phyloP scores from a whole-genome alignment of 2,113 vertebrate genomes.

The Seriola quinqueradiata region DNA sequence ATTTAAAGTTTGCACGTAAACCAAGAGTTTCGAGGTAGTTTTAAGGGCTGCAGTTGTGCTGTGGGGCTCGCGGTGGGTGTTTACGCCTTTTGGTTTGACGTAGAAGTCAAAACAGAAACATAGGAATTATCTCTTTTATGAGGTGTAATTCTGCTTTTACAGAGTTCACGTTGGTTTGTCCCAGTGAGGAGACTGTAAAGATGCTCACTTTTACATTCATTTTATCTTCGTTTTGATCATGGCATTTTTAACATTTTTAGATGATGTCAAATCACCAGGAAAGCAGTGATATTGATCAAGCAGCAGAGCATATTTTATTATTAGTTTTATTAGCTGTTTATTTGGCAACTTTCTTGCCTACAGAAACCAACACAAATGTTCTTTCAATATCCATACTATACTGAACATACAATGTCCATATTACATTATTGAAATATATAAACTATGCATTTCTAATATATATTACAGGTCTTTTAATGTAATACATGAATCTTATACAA shows the following conservation, averaged over 20 bases:
- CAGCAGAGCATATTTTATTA: background rate
- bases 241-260: background rate
- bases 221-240: conserved; percentile 12
- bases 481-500: background rate
- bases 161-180: conserved; percentile 37
- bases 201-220: background rate
- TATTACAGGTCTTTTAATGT: background rate
- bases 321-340: background rate
- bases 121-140: conserved; percentile 73
- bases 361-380: background rate
- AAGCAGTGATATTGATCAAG: background rate
- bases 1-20: conserved; percentile 75
- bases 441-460: too few species aligned
- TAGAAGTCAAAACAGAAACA: conserved; percentile 69
- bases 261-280: conserved; percentile 16
- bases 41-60: conserved; percentile 45
- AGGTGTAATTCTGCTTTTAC: conserved; percentile 57
- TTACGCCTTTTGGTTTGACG: conserved; percentile 55
- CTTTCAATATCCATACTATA: background rate
- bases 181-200: conserved; percentile 26
- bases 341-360: background rate
- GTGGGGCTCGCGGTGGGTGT: conserved; percentile 50
- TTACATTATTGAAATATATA: background rate
- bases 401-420: background rate
- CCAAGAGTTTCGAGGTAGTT: conserved; percentile 47